Base-by-base conservation (phyloP, 2,888 invertebrate genomes). In the Aleiodes alternator region DNA sequence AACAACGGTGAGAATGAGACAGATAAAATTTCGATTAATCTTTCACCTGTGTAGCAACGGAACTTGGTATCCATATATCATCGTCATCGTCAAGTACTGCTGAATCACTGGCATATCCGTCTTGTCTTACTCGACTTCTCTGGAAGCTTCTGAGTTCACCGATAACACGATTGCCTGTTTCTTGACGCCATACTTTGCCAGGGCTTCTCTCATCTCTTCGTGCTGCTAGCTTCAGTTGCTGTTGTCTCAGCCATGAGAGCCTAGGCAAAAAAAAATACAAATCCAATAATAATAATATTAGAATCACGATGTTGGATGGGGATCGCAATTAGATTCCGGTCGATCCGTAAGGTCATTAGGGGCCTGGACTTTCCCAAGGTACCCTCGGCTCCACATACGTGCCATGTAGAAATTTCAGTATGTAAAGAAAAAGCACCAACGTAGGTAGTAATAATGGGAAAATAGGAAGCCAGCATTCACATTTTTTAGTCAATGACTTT, bases 211-310 rank as follows among this genome's bases (percentile, higher is more conserved):
- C 93, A 87, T 95, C 95, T 83, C 93, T 92, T 82, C 94, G 92
- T 83, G 95, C 95, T 68, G 95, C 92, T 61, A 96, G 91, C 87
- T 96, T 96, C 87, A 95, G 93, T 86, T 96, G 96, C 86, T 96
- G 96, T 80, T 94, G 92, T 89, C 96, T 95, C 78, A 96, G 91
- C 96, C 96, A 96, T 73, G 96, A 88, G 76, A 87, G 83, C 76
- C 90, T 90, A 79, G 11, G 31, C 53, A 38, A 23, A 23, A 23
- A 23, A 53, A 38, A 72, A 57, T 16, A 34, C 43, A 55, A 61
- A 38, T 14, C 29, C 6, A 31, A 77, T 66, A 53, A 68, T 68
- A 50, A 68, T 51, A 69, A 64, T 61, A 73, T 59, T 71, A 43
- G 48, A 55, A 72, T 57, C 53, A 59, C 70, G 64, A 64, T 68